A percentile compares a stretch with the other conserved stretches of the same genome.
These are phyloP conservation scores for Periophthalmodon schlosseri DNA, from an alignment of 2,113 vertebrate species.

Conservation along the genomic window DNA sequence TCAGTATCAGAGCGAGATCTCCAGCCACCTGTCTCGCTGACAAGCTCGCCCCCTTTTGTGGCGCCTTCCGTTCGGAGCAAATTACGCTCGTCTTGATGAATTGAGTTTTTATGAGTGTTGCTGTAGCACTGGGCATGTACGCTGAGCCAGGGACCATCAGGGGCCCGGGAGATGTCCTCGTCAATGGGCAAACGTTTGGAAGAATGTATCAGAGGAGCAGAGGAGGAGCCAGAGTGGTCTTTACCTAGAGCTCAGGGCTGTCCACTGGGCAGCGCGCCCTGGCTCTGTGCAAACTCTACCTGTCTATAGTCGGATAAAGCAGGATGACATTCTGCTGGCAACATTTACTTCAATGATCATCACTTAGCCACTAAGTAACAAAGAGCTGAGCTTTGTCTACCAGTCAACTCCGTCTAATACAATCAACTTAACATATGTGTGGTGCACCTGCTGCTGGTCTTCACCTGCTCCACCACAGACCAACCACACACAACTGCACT, in stretches of 20 bases:
- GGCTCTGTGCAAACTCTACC: not conserved
- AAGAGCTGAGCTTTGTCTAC: not conserved
- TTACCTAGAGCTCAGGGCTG: conserved; percentile 41
- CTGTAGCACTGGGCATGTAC: conserved; percentile 88
- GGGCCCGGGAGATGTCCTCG: conserved; percentile 80
- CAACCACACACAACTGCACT: not conserved
- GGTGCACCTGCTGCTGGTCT: not conserved
- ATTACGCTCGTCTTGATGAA: conserved; percentile 99
- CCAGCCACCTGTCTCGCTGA: conserved; percentile 99
- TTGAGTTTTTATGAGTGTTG: conserved; percentile 99
- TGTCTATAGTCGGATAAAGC: not conserved
- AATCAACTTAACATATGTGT: not conserved
- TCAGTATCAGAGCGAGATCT: conserved; percentile 99
- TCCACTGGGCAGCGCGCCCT: conserved; percentile 20
- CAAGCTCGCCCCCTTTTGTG: conserved; percentile 99
- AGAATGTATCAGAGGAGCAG: conserved; percentile 57
- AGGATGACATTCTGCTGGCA: not conserved
- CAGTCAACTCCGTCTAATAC: not conserved
- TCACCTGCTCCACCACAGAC: not conserved
- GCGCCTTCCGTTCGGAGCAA: conserved; percentile 98
- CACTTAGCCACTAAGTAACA: not conserved
- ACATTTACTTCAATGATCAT: conserved; percentile 1
- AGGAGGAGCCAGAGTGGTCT: conserved; percentile 24
- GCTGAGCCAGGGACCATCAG: conserved; percentile 89
- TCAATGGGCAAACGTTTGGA: conserved; percentile 90